A percentile compares a stretch with the other conserved stretches of the same genome.
Evolutionary conservation across 2,888 invertebrate genomes (phyloP).

Genomic region (Oscheius sp.): DNA sequence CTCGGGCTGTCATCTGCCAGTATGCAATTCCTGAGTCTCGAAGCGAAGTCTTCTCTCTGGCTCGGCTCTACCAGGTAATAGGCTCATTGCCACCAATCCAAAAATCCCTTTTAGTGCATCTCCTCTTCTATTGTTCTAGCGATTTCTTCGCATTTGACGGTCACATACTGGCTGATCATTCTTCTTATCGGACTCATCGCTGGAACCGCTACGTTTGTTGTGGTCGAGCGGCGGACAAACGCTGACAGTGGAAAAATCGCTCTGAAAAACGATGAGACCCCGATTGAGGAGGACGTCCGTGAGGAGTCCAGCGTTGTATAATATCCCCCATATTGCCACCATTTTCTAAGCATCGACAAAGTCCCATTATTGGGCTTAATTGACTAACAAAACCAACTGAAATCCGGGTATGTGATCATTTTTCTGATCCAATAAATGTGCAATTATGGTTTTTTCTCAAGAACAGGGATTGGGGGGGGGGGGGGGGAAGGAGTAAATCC

Average conservation of each 20-base stretch:
- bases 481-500: too few species aligned
- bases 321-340: not conserved
- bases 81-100: too few species aligned
- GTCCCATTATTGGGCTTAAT: not conserved
- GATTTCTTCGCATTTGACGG: slow-evolving; percentile 44
- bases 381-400: not conserved
- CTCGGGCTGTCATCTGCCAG: slow-evolving; percentile 56
- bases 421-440: slow-evolving; percentile 22
- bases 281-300: not conserved
- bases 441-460: not conserved
- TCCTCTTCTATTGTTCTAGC: slow-evolving; percentile 47
- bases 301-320: slow-evolving; percentile 19
- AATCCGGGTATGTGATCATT: slow-evolving; percentile 5
- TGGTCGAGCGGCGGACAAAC: slow-evolving; percentile 25
- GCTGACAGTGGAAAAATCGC: not conserved
- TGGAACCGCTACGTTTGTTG: slow-evolving; percentile 21
- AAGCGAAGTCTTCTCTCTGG: slow-evolving; percentile 56
- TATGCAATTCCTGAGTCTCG: slow-evolving; percentile 52
- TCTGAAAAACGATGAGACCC: slow-evolving; percentile 6
- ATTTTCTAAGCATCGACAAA: not conserved
- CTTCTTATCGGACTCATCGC: slow-evolving; percentile 33
- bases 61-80: slow-evolving; percentile 56
- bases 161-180: slow-evolving; percentile 42
- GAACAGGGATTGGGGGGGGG: too few species aligned
- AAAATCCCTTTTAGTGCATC: slow-evolving; percentile 40